Evolutionary conservation across 2,888 invertebrate genomes (phyloP).

Genomic region (Leptura quadrifasciata): DNA sequence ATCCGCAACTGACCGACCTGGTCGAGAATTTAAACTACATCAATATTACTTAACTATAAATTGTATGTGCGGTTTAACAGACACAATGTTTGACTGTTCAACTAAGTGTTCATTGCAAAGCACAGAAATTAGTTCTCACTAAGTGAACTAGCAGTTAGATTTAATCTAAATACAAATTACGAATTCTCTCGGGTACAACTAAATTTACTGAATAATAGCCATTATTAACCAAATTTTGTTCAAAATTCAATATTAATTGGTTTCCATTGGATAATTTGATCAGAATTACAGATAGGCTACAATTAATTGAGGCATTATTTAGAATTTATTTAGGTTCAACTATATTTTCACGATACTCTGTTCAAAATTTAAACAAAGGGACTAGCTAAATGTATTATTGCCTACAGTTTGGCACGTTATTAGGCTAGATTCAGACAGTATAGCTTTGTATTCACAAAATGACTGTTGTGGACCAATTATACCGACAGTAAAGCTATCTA

Average conservation of each 20-base stretch:
- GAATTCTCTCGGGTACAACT: constrained; percentile 28
- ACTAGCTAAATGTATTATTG: no score
- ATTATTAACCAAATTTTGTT: not conserved
- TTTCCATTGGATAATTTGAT: not conserved
- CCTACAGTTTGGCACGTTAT: no score
- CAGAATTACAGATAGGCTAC: not conserved
- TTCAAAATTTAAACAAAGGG: not conserved
- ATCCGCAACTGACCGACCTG: constrained; percentile 39
- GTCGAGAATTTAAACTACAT: constrained; percentile 40
- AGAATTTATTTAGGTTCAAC: not conserved
- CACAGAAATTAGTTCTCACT: constrained; percentile 38
- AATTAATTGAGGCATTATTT: not conserved
- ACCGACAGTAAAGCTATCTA: no score
- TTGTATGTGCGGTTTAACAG: constrained; percentile 39
- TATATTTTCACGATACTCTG: not conserved
- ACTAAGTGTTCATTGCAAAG: constrained; percentile 40
- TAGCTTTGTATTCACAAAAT: no score
- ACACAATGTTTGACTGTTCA: constrained; percentile 31
- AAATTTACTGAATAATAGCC: constrained; percentile 16
- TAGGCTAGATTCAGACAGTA: no score
- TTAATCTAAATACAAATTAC: constrained; percentile 35
- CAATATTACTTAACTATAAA: constrained; percentile 36
- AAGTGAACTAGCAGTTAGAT: constrained; percentile 31
- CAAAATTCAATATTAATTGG: constrained; percentile 9
- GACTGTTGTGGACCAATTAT: no score